Conservation (phyloP, 1,140 invertebrate genomes). For the Heterodera schachtii region DNA sequence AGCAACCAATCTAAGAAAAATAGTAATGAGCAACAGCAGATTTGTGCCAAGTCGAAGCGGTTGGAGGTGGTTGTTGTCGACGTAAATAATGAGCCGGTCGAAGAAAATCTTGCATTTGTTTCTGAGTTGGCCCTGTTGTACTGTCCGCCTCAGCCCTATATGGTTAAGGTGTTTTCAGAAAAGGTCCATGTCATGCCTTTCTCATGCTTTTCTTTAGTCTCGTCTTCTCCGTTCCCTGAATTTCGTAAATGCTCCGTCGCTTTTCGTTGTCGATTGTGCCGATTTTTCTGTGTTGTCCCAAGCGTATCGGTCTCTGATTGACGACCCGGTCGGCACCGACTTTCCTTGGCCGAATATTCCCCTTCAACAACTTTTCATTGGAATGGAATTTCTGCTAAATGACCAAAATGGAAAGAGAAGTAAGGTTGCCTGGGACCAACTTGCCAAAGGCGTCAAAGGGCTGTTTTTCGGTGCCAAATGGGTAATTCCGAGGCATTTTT, state of each 20-base stretch:
- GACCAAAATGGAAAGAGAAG: not conserved
- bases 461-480: constrained; percentile 45
- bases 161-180: constrained; percentile 27
- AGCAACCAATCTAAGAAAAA: constrained; percentile 24
- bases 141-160: constrained; percentile 25
- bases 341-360: constrained; percentile 39
- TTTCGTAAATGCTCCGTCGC: constrained; percentile 28
- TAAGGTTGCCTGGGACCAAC: constrained; percentile 18
- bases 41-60: not conserved
- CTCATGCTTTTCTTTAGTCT: constrained; percentile 5
- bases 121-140: constrained; percentile 16
- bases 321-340: constrained; percentile 19
- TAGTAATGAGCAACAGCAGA: constrained; percentile 11
- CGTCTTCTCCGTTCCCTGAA: constrained; percentile 33
- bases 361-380: constrained; percentile 21
- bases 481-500: constrained; percentile 22
- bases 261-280: constrained; percentile 32
- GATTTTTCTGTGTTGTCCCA: constrained; percentile 31
- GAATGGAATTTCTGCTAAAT: constrained; percentile 31
- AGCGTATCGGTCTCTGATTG: constrained; percentile 8
- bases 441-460: constrained; percentile 38
- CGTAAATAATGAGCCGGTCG: constrained; percentile 18
- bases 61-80: constrained; percentile 23
- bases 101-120: constrained; percentile 15
- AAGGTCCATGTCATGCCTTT: not conserved